These are phyloP conservation scores for Aphelinus atriplicis DNA, from an alignment of 1,140 invertebrate genomes.

Conservation along the genomic window DNA sequence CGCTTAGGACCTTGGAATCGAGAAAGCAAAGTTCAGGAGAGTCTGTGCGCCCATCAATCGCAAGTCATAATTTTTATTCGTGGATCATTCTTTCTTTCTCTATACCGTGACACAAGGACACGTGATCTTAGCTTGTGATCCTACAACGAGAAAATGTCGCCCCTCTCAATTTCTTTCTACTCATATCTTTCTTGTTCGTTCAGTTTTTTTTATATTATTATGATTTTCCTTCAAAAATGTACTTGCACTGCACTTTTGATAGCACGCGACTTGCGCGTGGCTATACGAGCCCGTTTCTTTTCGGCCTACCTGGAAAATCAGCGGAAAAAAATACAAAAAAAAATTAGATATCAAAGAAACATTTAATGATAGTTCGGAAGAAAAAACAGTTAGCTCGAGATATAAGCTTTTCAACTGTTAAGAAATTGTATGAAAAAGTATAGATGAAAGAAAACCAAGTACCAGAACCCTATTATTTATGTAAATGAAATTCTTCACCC, in stretches of 20 bases:
- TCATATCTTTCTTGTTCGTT: conserved; percentile 48
- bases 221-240: neutral
- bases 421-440: no score
- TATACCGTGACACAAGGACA: conserved; percentile 59
- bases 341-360: neutral
- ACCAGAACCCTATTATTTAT: no score
- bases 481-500: no score
- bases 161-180: conserved; percentile 41
- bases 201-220: conserved; percentile 29
- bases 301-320: conserved; percentile 61
- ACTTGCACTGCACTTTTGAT: neutral
- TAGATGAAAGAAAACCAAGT: no score
- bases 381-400: no score
- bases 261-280: conserved; percentile 18
- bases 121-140: conserved; percentile 40
- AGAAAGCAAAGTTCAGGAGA: conserved; percentile 16
- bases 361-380: neutral
- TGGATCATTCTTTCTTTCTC: conserved; percentile 36
- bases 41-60: neutral
- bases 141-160: conserved; percentile 47
- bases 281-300: conserved; percentile 58
- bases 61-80: neutral
- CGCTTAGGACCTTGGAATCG: neutral
- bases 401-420: no score
- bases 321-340: conserved; percentile 53